Conservation (phyloP, 2,888 invertebrate species). For the Limnephilus lunatus region DNA sequence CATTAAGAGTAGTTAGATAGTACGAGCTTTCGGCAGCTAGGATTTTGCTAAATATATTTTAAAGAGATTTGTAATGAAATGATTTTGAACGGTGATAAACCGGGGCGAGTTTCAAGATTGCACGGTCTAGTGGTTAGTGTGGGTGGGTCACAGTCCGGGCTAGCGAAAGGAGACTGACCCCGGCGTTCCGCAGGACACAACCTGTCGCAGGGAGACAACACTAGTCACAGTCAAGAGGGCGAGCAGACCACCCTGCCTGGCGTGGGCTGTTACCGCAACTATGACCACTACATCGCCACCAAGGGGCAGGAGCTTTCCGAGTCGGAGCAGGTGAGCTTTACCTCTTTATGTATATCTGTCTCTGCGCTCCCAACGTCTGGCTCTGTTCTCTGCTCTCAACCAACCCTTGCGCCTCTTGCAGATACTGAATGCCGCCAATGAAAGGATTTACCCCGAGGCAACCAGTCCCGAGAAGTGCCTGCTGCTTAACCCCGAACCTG, state of each 20-base stretch:
- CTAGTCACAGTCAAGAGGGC: conserved; percentile 89
- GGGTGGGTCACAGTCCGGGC: conserved; percentile 67
- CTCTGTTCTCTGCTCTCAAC: neutral
- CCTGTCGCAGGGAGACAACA: conserved; percentile 92
- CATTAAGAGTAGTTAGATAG: conserved; percentile 39
- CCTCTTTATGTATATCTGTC: conserved; percentile 10
- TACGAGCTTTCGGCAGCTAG: conserved; percentile 51
- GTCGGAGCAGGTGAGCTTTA: conserved; percentile 60
- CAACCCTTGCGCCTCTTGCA: conserved; percentile 41
- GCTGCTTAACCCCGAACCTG: conserved; percentile 76
- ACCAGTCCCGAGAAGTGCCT: conserved; percentile 77
- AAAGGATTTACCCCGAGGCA: conserved; percentile 72
- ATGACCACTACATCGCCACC: conserved; percentile 81
- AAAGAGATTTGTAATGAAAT: conserved; percentile 32
- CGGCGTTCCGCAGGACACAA: conserved; percentile 85
- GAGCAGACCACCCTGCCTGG: conserved; percentile 85
- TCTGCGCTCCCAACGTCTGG: neutral
- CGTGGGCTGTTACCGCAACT: conserved; percentile 87
- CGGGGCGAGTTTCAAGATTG: conserved; percentile 65
- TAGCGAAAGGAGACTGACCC: conserved; percentile 64
- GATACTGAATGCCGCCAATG: conserved; percentile 56
- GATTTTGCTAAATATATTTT: conserved; percentile 56
- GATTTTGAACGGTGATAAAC: conserved; percentile 32
- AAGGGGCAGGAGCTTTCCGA: conserved; percentile 67
- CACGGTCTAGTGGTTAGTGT: conserved; percentile 67